Base-by-base conservation (phyloP, 2,113 vertebrate genomes). In the Martes martes region DNA sequence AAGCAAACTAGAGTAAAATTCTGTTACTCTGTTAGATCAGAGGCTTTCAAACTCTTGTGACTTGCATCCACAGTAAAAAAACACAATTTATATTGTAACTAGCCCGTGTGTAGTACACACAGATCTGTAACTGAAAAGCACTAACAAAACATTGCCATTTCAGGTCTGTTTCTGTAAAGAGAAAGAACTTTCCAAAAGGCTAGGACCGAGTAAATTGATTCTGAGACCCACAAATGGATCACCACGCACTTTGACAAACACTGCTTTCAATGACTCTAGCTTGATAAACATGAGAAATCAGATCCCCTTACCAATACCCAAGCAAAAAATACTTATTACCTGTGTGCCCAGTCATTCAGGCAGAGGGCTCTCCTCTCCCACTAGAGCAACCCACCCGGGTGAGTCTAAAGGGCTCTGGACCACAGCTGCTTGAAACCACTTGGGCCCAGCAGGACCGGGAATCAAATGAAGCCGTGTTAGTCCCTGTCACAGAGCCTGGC, bases 271-370 rank as follows among this genome's bases (percentile, higher is more conserved):
- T 47, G 57, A 81, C 39, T 92, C 19, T 65, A 13, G 18, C 85
- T 94, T 85, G 52, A 94, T 81, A 96, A 96, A 87, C 36, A 9
- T 57, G 24, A 80, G 95, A 94, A 87, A 50, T 15, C 81, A 82
- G 69, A 59, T 61, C 55, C 89, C 52, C 21, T 13, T 74, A 87
- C 52, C 96, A 96, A 88, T 47, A 96, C 15, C 9, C 24, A 45
- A 91, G 91, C 89, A 31, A n/a, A 11, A 42, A 69, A 1, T 45
- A 86, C 39, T 11, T 85, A 85, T 52, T 82, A 80, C 47, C 52
- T 92, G 73, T 74, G 28, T 59, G 28, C 55, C 67, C 26, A 57
- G 42, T 82, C 74, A 84, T 94, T 96, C 39, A 16, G 59, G 63
- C 26, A 6, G 9, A 24, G 45, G 31, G 39, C 11, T 28, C 78